Percentiles rank a stretch among this genome's conserved stretches.
Evolutionary conservation across 2,888 invertebrate species (phyloP).

Genomic region (Abrostola triplasia): DNA sequence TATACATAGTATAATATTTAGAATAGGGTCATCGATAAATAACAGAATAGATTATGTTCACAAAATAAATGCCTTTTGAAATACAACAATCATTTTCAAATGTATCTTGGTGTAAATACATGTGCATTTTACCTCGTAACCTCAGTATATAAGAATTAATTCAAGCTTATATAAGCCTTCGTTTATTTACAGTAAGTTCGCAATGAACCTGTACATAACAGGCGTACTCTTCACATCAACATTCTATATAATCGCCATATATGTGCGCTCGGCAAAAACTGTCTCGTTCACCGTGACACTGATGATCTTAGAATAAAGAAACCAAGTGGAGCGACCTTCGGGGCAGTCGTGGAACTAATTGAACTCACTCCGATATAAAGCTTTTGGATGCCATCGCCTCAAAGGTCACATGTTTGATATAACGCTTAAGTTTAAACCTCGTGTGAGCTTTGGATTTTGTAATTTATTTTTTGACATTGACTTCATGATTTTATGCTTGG

Average conservation of each 20-base stretch:
- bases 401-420: slow-evolving; percentile 53
- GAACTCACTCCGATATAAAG: slow-evolving; percentile 44
- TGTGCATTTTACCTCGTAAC: no score
- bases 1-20: no score
- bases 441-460: slow-evolving; percentile 23
- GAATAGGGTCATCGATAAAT: no score
- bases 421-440: slow-evolving; percentile 30
- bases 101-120: no score
- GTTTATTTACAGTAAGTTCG: slow-evolving; percentile 22
- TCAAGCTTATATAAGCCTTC: slow-evolving; percentile 14
- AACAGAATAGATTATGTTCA: no score
- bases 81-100: no score
- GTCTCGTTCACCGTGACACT: slow-evolving; percentile 85
- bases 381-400: slow-evolving; percentile 46
- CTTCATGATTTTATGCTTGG: neutral
- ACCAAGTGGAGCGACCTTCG: slow-evolving; percentile 71
- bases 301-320: slow-evolving; percentile 78
- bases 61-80: no score
- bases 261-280: slow-evolving; percentile 63
- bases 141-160: no score
- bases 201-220: slow-evolving; percentile 21
- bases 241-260: slow-evolving; percentile 65
- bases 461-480: slow-evolving; percentile 20
- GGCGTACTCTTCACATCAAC: slow-evolving; percentile 56
- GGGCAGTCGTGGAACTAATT: slow-evolving; percentile 55